A percentile compares a stretch with the other conserved stretches of the same genome.
phyloP scores from a whole-genome alignment of 2,113 vertebrate genomes.

The Passer montanus region DNA sequence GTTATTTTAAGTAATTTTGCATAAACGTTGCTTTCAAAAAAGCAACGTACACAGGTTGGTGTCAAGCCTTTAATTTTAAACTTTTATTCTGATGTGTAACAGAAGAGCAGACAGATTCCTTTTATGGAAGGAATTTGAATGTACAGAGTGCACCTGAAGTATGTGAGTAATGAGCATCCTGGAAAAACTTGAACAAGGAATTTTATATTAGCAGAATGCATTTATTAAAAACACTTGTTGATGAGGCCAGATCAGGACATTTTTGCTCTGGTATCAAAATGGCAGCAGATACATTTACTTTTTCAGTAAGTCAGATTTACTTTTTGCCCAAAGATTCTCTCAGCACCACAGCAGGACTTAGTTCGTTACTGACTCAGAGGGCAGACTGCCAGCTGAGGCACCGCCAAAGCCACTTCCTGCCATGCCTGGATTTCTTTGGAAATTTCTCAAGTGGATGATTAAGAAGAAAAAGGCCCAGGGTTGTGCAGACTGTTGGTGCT shows the following conservation, averaged over 20 bases:
- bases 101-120: neutral
- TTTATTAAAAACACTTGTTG: neutral
- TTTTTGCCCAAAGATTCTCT: neutral
- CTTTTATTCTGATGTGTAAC: neutral
- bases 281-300: neutral
- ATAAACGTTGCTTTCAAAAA: neutral
- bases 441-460: neutral
- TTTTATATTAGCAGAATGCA: neutral
- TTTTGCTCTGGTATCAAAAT: neutral
- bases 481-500: neutral
- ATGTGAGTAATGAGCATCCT: neutral
- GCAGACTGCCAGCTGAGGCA: neutral
- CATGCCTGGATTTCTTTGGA: neutral
- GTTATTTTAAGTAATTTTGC: neutral
- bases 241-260: neutral
- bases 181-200: neutral
- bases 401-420: constrained; percentile 51
- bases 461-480: neutral
- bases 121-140: neutral
- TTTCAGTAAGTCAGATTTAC: neutral
- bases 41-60: neutral
- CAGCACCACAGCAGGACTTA: rapidly evolving
- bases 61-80: neutral
- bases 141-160: neutral
- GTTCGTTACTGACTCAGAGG: neutral